Evolutionary conservation across 2,888 invertebrate genomes (phyloP), one percentile per base, ranked within the genome.

Genomic region (Perizoma affinitatum): DNA sequence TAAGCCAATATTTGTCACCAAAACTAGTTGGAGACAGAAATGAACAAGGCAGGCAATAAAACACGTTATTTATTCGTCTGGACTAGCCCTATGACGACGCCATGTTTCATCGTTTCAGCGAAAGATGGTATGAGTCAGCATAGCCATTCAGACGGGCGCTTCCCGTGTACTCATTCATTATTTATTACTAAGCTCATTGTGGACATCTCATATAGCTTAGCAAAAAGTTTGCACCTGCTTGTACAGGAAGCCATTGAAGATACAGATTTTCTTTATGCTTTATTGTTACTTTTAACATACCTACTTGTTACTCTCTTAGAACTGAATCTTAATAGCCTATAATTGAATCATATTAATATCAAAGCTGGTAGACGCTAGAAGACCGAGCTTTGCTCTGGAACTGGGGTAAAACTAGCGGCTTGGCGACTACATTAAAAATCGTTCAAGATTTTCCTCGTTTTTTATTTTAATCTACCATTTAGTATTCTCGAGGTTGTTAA

Each of bases 61-160:
- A 48, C 59, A 61, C 61, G 68, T 69, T 65, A 74, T 70, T 73
- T 70, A 71, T 77, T 69, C 66, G 65, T 69, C 69, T 69, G 63
- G 66, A 67, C 72, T 74, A 73, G 68, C 72, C 72, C 74, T 72
- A 68, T 82, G 76, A 80, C 75, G 71, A 74, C 69, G 67, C 65
- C 61, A 72, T 82, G 84, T 75, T 84, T 86, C 86, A 87, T 83
- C 79, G 76, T 81, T 87, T 84, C 88, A 86, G 82, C 74, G 84
- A 84, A 88, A 81, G 75, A 77, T 62, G 61, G 64, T 66, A 73
- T 88, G 79, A 88, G 75, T 88, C 81, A 84, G 71, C 70, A 69
- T 78, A 83, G 71, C 69, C 78, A 76, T 79, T 82, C 78, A 80
- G 73, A 76, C 74, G 68, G 72, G 67, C 75, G 72, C 74, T 75